These are phyloP conservation scores for Sabatieria punctata DNA, from an alignment of 2,888 invertebrate genomes.

Conservation along the genomic window DNA sequence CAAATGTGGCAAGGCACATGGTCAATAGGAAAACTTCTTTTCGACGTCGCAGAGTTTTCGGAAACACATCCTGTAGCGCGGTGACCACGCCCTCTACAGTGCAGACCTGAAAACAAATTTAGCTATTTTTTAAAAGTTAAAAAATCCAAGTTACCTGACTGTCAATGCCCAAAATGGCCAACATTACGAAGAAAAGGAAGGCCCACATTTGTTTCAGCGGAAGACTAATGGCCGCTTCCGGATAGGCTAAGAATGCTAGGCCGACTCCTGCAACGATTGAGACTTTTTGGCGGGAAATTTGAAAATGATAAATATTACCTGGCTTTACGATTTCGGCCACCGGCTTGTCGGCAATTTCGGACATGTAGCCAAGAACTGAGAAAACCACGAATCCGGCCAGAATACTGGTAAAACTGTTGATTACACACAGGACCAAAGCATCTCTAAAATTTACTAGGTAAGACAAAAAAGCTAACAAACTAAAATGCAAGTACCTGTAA, in stretches of 20 bases:
- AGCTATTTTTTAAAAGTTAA: not conserved
- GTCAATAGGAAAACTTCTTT: constrained; percentile 23
- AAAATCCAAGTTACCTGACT: constrained; percentile 8
- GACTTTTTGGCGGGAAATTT: no score
- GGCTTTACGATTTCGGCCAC: constrained; percentile 28
- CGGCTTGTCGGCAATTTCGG: constrained; percentile 6
- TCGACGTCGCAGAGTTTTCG: constrained; percentile 22
- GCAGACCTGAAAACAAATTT: constrained; percentile 21
- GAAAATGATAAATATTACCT: no score
- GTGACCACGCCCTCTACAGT: constrained; percentile 32
- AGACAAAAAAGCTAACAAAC: no score
- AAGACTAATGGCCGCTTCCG: constrained; percentile 32
- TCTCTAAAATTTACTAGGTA: constrained; percentile 9
- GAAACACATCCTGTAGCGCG: constrained; percentile 28
- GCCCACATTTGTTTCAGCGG: constrained; percentile 32
- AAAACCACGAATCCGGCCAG: constrained; percentile 13
- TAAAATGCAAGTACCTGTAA: no score
- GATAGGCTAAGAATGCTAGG: constrained; percentile 33
- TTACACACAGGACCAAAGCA: constrained; percentile 4
- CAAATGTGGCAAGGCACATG: constrained; percentile 24
- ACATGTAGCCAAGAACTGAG: constrained; percentile 12
- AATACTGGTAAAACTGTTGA: constrained; percentile 6
- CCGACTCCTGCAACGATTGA: constrained; percentile 27
- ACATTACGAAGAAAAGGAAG: constrained; percentile 31
- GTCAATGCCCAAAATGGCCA: constrained; percentile 27